Base-by-base conservation (phyloP, 2,797 vertebrate species). In the Eulemur albifrons region DNA sequence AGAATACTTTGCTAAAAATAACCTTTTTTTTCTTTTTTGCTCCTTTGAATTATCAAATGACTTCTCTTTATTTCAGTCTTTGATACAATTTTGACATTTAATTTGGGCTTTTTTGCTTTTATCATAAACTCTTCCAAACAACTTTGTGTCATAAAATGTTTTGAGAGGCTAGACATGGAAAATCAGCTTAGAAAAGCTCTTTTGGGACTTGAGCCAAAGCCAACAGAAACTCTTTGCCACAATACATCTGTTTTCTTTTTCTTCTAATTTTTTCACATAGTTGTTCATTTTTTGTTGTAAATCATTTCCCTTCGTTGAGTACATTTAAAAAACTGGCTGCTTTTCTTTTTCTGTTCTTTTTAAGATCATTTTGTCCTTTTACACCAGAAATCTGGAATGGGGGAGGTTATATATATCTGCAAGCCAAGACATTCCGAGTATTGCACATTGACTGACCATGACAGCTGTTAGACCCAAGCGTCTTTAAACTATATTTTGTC, bases 1-100 rank as follows among this genome's bases (percentile, higher is more conserved):
- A 88, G 32, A 48, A 48, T 67, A 86, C 10, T 35, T 75, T 67
- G 65, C 79, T 95, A 87, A 94, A 97, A 95, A 93, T 81, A 87
- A 63, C 25, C 7, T 23, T 94, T 86, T 73, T 27, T 72, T n/a
- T 1, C 13, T 65, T 77, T 88, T 79, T 73, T 30, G 7, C 59
- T 89, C 35, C 43, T 95, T 89, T 73, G 45, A 86, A 69, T 91
- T 48, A 85, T 50, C 70, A 85, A 82, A 32, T 43, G 75, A 88
- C 38, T 83, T 96, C 67, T 59, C 45, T 79, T 94, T 57, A 85
- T 87, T 88, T 87, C 45, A 85, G 35, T 48, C 82, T 93, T 96
- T 54, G 50, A 77, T 82, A 93, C 0, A 67, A 82, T 88, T 90
- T 81, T 93, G 63, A 96, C 43, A 72, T 85, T 92, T 87, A n/a